Conservation (phyloP, 2,888 invertebrate genomes). For the Rotaria macrura region DNA sequence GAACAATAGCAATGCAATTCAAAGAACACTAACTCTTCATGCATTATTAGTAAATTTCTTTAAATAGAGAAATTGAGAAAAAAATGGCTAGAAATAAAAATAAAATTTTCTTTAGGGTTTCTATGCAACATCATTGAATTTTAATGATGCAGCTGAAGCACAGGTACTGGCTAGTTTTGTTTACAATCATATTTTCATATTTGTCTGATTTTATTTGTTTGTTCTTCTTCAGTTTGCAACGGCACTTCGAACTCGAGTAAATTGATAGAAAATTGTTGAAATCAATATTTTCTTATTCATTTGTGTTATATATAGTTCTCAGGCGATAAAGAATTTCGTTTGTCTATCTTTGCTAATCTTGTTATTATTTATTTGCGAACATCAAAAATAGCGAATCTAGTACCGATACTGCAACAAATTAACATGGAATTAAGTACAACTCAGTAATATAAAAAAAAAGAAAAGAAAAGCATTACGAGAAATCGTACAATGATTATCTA, state of each 20-base stretch:
- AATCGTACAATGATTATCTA: too few relatives aligned
- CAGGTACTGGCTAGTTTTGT: background rate
- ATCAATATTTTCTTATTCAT: background rate
- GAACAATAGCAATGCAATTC: background rate
- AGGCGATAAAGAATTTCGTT: conserved; percentile 21
- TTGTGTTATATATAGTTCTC: background rate
- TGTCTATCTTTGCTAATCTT: background rate
- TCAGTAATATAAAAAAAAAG: too few relatives aligned
- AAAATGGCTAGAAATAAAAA: too few relatives aligned
- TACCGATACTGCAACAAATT: conserved; percentile 14
- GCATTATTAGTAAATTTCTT: conserved; percentile 2
- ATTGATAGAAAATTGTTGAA: too few relatives aligned
- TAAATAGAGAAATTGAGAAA: background rate
- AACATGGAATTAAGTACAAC: conserved; percentile 1
- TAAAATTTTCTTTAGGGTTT: background rate
- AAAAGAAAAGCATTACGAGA: too few relatives aligned
- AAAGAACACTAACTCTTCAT: conserved; percentile 1
- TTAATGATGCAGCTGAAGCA: background rate
- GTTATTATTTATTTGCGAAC: background rate
- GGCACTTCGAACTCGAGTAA: background rate
- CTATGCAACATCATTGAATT: conserved; percentile 9
- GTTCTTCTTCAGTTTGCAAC: background rate
- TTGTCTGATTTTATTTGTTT: background rate
- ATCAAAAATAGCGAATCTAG: background rate
- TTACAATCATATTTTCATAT: background rate